Base-by-base conservation (phyloP, 2,113 vertebrate genomes). In the Struthidea cinerea region DNA sequence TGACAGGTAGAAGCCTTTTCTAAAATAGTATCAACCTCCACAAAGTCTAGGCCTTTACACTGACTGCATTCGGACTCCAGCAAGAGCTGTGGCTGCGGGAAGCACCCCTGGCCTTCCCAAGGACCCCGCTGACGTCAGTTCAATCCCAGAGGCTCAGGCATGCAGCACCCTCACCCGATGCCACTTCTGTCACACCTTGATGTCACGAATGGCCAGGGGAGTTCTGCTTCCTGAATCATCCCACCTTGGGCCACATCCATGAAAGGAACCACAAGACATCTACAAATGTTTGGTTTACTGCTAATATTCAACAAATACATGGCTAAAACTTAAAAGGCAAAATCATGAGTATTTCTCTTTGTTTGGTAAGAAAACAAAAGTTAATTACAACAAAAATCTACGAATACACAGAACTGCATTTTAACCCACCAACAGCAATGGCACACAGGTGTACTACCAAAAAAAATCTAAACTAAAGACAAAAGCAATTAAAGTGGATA, bases 1-100 rank as follows among this genome's bases (percentile, higher is more conserved):
- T 63, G 87, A 70, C 85, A 95, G 82, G 70, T 93, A 95, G 83
- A 95, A 86, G 56, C 71, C 82, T 88, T 56, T 86, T 93, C 87
- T 69, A 93, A 90, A 96, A 65, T 12, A 91, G 74, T 7, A 80
- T n/a, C 82, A 87, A 59, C 28, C 42, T 88, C 61, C 82, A 76
- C 70, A 7, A 85, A 91, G 68, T 42, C 78, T 3, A 28, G 67
- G n/a, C 39, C 85, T 82, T 59, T 20, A 11, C 4, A 21, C 23
- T 1, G 61, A 33, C n/a, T 41, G 68, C 76, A 52, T 4, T 44
- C 46, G 23, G 70, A 37, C 61, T 49, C 59, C 6, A 59, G 44
- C 32, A 13, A 20, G n/a, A n/a, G 35, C 82, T 13, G 27, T 21
- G 52, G 56, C 89, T 44, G 22, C 0, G 1, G 70, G 59, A 60